Evolutionary conservation across 1,140 invertebrate species (phyloP), one percentile per base, ranked within the genome.

Genomic region (Gryon sp.): DNA sequence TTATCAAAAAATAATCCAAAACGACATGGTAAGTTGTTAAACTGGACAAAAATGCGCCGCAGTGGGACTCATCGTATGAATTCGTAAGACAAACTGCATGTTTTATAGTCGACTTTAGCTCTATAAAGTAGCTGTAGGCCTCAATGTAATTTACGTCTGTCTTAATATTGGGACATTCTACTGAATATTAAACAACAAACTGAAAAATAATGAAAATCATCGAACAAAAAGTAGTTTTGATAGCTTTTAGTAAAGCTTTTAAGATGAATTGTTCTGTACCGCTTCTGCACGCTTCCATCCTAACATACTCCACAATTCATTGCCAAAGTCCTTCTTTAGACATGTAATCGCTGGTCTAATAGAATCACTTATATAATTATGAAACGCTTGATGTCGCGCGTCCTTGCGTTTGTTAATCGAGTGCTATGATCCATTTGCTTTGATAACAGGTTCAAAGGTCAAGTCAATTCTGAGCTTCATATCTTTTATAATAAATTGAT

Each of bases 211-310:
- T n/a, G n/a, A n/a, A n/a, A n/a, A n/a, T n/a, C n/a, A n/a, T n/a
- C n/a, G n/a, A n/a, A n/a, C n/a, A n/a, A n/a, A n/a, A n/a, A n/a
- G n/a, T n/a, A n/a, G n/a, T n/a, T 60, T 57, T 40, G 19, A 53
- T 28, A 36, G 28, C 38, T 52, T 65, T 36, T 45, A 7, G 26
- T 59, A 41, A 38, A 55, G 45, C 53, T 62, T 66, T n/a, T 19
- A 14, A 57, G 16, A 50, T 26, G 48, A 52, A 32, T n/a, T 55
- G 59, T 65, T 80, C 41, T 40, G 15, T 74, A 68, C 78, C 26
- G 79, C 79, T 78, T 78, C 11, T 69, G 70, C 66, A 74, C 62
- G 78, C 63, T 62, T 12, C 50, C 24, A 36, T 55, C 48, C 48
- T 20, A 28, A 55, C 48, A 46, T 22, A 15, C 38, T 41, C 18